phyloP scores from a whole-genome alignment of 2,797 vertebrate species.

The Pteropus rufus region DNA sequence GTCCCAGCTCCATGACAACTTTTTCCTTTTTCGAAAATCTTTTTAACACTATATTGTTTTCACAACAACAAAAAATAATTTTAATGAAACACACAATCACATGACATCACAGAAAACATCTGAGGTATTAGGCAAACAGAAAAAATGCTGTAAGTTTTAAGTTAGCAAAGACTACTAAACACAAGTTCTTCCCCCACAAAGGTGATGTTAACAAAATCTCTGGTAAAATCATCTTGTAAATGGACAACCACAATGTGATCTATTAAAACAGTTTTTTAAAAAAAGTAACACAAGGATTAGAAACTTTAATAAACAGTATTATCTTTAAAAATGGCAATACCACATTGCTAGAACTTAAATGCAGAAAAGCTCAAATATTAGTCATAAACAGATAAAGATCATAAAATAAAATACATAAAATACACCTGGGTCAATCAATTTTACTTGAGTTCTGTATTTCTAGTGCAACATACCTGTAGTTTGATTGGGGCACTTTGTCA shows the following conservation, averaged over 20 bases:
- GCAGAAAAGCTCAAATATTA: not conserved
- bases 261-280: not conserved
- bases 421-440: not conserved
- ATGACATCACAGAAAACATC: not conserved
- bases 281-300: not conserved
- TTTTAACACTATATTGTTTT: constrained; percentile 1
- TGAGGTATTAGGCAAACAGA: not conserved
- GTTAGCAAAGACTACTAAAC: not conserved
- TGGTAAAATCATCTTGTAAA: not conserved
- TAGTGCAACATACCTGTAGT: constrained; percentile 88
- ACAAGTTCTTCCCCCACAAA: not conserved
- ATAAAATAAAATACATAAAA: not conserved
- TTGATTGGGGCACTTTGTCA: constrained; percentile 95
- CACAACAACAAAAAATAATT: not conserved
- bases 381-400: not conserved
- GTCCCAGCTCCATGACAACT: not conserved
- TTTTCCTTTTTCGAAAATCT: not conserved
- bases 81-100: not conserved
- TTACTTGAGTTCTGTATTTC: constrained; percentile 15
- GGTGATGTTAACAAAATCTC: constrained; percentile 17
- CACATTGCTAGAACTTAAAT: not conserved
- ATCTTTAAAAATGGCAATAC: not conserved
- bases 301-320: not conserved
- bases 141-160: not conserved
- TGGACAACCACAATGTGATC: not conserved